phyloP scores from a whole-genome alignment of 2,888 invertebrate species.

The Meteorus colon region DNA sequence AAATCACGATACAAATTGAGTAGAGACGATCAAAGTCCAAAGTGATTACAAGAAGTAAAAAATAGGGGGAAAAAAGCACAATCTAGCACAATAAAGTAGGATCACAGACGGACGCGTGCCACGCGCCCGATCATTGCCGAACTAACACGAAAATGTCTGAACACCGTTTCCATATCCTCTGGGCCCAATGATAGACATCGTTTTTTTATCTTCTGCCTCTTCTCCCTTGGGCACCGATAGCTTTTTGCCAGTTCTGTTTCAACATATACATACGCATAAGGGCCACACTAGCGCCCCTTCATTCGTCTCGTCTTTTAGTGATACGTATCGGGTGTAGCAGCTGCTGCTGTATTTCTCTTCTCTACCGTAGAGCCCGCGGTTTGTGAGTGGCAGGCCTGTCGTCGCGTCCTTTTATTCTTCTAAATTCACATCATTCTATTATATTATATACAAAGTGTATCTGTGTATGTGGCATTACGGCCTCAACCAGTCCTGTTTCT shows the following conservation, averaged over 20 bases:
- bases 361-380: slow-evolving; percentile 39
- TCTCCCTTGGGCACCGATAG: slow-evolving; percentile 39
- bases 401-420: slow-evolving; percentile 9
- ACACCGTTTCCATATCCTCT: slow-evolving; percentile 22
- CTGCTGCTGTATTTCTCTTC: slow-evolving; percentile 63
- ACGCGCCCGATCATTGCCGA: slow-evolving; percentile 61
- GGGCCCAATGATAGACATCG: slow-evolving; percentile 1
- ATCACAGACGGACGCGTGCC: slow-evolving; percentile 64
- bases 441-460: background rate
- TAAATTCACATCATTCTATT: slow-evolving; percentile 3
- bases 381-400: slow-evolving; percentile 20
- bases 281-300: slow-evolving; percentile 60
- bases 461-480: background rate
- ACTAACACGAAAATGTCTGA: slow-evolving; percentile 58
- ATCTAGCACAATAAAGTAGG: slow-evolving; percentile 26
- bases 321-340: slow-evolving; percentile 70
- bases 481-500: background rate
- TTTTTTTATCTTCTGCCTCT: slow-evolving; percentile 53
- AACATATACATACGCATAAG: slow-evolving; percentile 52
- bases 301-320: slow-evolving; percentile 44
- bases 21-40: too few relatives aligned
- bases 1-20: too few relatives aligned
- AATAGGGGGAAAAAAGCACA: background rate
- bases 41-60: background rate
- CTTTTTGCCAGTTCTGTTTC: slow-evolving; percentile 47